phyloP scores from a whole-genome alignment of 2,797 vertebrate genomes.

The Xenentodon cancila region DNA sequence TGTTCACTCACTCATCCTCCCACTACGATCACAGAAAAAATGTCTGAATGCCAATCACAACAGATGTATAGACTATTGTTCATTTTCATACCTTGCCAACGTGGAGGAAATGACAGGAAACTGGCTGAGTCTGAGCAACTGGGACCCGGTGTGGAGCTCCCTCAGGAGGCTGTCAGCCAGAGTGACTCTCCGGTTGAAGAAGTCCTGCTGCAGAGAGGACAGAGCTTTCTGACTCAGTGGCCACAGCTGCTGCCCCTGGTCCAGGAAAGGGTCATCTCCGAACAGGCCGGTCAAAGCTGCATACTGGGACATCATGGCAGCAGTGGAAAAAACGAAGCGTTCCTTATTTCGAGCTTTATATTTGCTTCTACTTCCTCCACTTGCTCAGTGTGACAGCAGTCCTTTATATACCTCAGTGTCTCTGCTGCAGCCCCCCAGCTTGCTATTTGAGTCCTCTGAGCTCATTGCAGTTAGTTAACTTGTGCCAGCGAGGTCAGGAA shows the following conservation, averaged over 20 bases:
- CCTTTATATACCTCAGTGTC: conserved; percentile 62
- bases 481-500: conserved; percentile 52
- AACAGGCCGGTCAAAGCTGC: conserved; percentile 65
- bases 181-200: conserved; percentile 63
- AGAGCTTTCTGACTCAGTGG: conserved; percentile 48
- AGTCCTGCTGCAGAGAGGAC: conserved; percentile 68
- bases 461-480: conserved; percentile 60
- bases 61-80: neutral
- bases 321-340: neutral
- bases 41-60: neutral
- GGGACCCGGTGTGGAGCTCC: conserved; percentile 60
- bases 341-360: neutral
- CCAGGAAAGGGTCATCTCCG: conserved; percentile 73
- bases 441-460: conserved; percentile 70
- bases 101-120: conserved; percentile 48
- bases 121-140: conserved; percentile 44
- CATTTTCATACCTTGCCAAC: conserved; percentile 45
- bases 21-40: too few species aligned
- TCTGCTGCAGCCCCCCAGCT: conserved; percentile 27
- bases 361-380: neutral
- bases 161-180: conserved; percentile 68
- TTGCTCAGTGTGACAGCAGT: neutral
- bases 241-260: conserved; percentile 65
- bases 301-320: conserved; percentile 63
- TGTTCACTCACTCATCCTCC: too few species aligned